phyloP scores from a whole-genome alignment of 2,113 vertebrate genomes.

The Bos javanicus region DNA sequence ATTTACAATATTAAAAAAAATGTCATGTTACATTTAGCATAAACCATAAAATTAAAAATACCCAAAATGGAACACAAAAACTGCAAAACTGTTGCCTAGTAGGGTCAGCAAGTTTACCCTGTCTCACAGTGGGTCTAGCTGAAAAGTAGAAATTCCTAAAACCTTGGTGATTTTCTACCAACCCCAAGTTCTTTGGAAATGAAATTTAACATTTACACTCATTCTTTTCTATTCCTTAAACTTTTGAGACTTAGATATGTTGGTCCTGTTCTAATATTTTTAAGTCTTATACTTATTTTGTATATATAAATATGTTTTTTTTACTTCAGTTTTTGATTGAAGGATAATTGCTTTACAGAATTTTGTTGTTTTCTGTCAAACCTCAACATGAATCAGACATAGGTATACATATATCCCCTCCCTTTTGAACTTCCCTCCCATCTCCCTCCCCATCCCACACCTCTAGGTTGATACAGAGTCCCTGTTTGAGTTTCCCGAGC shows the following conservation, averaged over 20 bases:
- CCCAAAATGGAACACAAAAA: not conserved
- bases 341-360: not conserved
- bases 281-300: not conserved
- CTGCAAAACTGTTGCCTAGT: not conserved
- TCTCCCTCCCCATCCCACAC: not conserved
- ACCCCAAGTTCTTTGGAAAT: not conserved
- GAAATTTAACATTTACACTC: not conserved
- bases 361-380: not conserved
- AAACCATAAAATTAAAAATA: slow-evolving; percentile 24
- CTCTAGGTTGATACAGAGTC: not conserved
- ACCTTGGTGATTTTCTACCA: not conserved
- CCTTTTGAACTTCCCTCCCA: not conserved
- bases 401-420: not conserved
- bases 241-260: not conserved
- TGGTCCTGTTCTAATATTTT: not conserved
- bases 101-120: not conserved
- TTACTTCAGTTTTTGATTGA: not conserved
- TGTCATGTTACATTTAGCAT: not conserved
- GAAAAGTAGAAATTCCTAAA: not conserved
- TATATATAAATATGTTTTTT: not conserved
- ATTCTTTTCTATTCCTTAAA: not conserved
- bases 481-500: not conserved
- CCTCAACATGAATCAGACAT: not conserved
- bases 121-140: not conserved
- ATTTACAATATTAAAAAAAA: not conserved